These are phyloP conservation scores for Eupsilia transversa DNA, from an alignment of 2,888 invertebrate genomes.

Conservation along the genomic window DNA sequence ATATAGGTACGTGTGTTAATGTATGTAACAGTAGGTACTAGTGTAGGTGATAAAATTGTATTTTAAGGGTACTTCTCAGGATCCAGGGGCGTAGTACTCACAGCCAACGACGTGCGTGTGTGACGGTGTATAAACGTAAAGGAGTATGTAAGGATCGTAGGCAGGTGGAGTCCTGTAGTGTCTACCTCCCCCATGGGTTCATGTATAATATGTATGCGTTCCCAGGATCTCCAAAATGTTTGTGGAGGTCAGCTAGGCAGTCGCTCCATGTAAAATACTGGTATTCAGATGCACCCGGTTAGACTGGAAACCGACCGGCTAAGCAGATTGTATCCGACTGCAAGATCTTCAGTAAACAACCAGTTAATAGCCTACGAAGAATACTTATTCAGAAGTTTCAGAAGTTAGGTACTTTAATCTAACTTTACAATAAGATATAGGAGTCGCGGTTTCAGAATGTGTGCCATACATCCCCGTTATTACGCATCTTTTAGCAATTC, in stretches of 20 bases:
- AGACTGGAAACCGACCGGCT: too few species aligned
- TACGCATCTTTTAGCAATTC: conserved; percentile 24
- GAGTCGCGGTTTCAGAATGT: conserved; percentile 1
- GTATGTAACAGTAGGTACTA: not conserved
- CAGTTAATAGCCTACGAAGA: not conserved
- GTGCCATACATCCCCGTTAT: conserved; percentile 9
- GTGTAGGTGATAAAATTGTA: not conserved
- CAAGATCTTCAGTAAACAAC: not conserved
- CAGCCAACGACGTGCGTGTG: too few species aligned
- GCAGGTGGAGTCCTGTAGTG: too few species aligned
- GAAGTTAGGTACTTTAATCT: not conserved
- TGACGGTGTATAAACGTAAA: too few species aligned
- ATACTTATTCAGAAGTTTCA: conserved; percentile 1
- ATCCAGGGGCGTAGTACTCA: not conserved
- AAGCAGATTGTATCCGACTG: too few species aligned
- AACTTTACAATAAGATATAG: conserved; percentile 15
- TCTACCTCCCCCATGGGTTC: too few species aligned
- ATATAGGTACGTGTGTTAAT: not conserved
- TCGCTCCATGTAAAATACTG: not conserved
- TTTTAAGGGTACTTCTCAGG: not conserved
- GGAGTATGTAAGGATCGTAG: too few species aligned
- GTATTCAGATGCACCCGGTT: too few species aligned
- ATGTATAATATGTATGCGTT: too few species aligned
- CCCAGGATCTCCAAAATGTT: too few species aligned
- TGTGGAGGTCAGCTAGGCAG: too few species aligned